Evolutionary conservation across 2,888 invertebrate species (phyloP), one percentile per base, ranked within the genome.

Genomic region (Lacanobia wlatinum): DNA sequence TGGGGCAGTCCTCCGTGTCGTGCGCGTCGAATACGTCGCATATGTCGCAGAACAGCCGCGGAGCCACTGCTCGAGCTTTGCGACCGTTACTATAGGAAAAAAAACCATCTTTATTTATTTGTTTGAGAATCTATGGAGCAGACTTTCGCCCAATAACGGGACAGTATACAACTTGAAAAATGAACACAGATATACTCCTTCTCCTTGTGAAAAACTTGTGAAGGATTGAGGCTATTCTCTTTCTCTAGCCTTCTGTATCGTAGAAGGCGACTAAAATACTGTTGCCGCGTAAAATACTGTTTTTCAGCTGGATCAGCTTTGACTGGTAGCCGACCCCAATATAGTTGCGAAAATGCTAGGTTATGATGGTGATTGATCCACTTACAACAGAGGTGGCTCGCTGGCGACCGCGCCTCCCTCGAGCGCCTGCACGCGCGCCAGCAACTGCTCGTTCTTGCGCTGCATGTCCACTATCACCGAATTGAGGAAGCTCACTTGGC

Each of bases 381-480:
- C 93, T 92, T 80, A 95, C 95, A 93, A 92, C 16, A 93, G 77
- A 3, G 92, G 90, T 14, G 92, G 87, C 43, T 94, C 89, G 91
- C 74, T 87, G 4, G 88, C 75, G 10, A 87, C 73, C 10, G 97
- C 83, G 96, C 97, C 94, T 96, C 97, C 96, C 92, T 98, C 98
- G 62, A 99, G 96, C 50, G 98, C 97, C 87, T 98, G 97, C 59
- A 99, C 97, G 87, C 98, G 97, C 65, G 97, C 97, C 90, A 97
- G 96, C 3, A 99, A 96, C 85, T 98, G 97, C 89, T 98, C 98
- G 90, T 99, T 99, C 93, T 99, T 99, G 84, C 97, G 97, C 93
- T 99, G 99, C 98, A 99, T 98, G 90, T 99, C 99, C 43, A 98
- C 99, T 87, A 99, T 99, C 85, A 99, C 99, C 12, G 99, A 98